Percentiles rank a stretch among this genome's conserved stretches.
Evolutionary conservation across 2,797 vertebrate species (phyloP).

Genomic region (Sparus aurata): DNA sequence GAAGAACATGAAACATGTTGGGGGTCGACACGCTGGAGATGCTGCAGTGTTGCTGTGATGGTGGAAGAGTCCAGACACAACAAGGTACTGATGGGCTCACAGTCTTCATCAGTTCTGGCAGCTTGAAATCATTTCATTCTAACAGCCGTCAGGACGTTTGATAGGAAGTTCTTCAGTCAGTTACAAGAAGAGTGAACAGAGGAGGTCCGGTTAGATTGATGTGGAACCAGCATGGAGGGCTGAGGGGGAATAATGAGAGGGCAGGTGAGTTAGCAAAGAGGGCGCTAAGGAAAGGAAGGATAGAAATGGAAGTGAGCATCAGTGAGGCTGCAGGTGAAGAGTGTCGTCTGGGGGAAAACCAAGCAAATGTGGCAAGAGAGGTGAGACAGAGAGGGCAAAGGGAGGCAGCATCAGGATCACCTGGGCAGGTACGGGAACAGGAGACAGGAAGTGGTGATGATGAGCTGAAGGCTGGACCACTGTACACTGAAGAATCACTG

Average conservation of each 20-base stretch:
- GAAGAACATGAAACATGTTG: too few relatives aligned
- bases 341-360: neutral
- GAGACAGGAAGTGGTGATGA: too few relatives aligned
- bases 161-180: neutral
- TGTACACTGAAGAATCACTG: too few relatives aligned
- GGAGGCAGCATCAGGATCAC: neutral
- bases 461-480: too few relatives aligned
- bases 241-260: constrained; percentile 2
- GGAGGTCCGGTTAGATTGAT: neutral
- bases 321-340: neutral
- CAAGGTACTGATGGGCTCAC: too few relatives aligned
- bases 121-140: constrained; percentile 3
- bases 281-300: neutral
- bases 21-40: too few relatives aligned
- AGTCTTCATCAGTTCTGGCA: neutral
- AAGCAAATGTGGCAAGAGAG: neutral
- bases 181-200: neutral
- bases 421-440: too few relatives aligned
- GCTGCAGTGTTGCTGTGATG: too few relatives aligned
- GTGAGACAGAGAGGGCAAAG: neutral
- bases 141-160: neutral
- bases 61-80: too few relatives aligned
- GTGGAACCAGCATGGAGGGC: constrained; percentile 1
- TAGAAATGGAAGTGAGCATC: neutral
- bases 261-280: neutral